Conservation (phyloP, 2,888 invertebrate species). For the Laspeyria flexula region DNA sequence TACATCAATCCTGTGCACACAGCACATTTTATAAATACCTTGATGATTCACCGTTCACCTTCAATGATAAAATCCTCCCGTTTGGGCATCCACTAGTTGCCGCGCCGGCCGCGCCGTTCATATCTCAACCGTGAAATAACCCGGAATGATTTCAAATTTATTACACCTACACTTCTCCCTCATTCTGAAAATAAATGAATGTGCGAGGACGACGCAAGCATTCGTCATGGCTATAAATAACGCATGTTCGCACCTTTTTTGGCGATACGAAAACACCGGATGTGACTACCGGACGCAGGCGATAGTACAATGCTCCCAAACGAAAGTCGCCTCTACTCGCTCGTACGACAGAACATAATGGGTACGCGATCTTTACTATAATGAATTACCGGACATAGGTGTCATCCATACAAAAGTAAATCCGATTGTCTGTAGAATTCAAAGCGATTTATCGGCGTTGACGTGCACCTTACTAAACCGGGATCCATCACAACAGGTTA, state of each 20-base stretch:
- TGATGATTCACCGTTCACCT: slow-evolving; percentile 45
- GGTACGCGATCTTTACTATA: slow-evolving; percentile 51
- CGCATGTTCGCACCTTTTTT: slow-evolving; percentile 83
- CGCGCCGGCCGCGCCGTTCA: slow-evolving; percentile 15
- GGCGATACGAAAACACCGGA: slow-evolving; percentile 83
- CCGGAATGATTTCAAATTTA: slow-evolving; percentile 56
- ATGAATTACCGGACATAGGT: slow-evolving; percentile 73
- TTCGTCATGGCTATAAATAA: slow-evolving; percentile 83
- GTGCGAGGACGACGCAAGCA: slow-evolving; percentile 64
- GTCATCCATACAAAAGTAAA: slow-evolving; percentile 71
- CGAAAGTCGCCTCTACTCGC: slow-evolving; percentile 65
- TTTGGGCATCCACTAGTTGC: slow-evolving; percentile 18
- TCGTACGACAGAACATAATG: slow-evolving; percentile 46
- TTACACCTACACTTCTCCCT: slow-evolving; percentile 66
- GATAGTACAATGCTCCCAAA: slow-evolving; percentile 72
- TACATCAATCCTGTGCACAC: slow-evolving; percentile 32
- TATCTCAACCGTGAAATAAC: slow-evolving; percentile 43
- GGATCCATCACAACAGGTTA: slow-evolving; percentile 53
- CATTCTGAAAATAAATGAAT: slow-evolving; percentile 75
- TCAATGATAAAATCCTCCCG: slow-evolving; percentile 26
- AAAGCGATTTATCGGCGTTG: slow-evolving; percentile 55
- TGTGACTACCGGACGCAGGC: slow-evolving; percentile 79
- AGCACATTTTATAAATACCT: slow-evolving; percentile 24
- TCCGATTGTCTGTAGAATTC: slow-evolving; percentile 61
- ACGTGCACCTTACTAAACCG: slow-evolving; percentile 50